Evolutionary conservation across 2,113 vertebrate species (phyloP).

Genomic region (Ceyx melanurus): DNA sequence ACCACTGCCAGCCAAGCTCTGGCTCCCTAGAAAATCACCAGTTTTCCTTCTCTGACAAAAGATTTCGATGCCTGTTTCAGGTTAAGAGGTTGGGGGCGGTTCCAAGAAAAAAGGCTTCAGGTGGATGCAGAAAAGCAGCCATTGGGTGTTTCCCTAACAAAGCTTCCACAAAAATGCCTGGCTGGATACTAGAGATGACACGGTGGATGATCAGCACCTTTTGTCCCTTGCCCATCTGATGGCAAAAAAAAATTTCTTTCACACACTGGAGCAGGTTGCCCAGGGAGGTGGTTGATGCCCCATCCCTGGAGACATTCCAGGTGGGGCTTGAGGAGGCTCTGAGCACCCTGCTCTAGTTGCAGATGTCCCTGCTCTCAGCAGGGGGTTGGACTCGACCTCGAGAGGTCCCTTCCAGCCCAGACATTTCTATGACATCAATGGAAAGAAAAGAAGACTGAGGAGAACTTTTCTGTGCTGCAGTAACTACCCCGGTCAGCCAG

Average conservation of each 20-base stretch:
- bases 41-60: neutral
- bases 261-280: too few species aligned
- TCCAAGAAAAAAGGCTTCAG: neutral
- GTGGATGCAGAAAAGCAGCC: neutral
- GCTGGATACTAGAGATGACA: neutral
- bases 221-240: neutral
- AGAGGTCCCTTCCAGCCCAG: too few species aligned
- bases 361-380: too few species aligned
- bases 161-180: constrained; percentile 19
- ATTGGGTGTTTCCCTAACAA: neutral
- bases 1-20: neutral
- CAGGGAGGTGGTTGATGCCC: too few species aligned
- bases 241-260: too few species aligned
- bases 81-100: neutral
- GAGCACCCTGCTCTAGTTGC: too few species aligned
- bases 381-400: too few species aligned
- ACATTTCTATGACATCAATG: neutral
- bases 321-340: too few species aligned
- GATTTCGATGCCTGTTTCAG: neutral
- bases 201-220: neutral
- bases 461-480: neutral
- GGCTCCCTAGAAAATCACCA: neutral
- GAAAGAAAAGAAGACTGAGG: neutral
- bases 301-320: too few species aligned
- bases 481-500: neutral